Conservation (phyloP, 2,888 invertebrate genomes). For the Carterocephalus palaemon region DNA sequence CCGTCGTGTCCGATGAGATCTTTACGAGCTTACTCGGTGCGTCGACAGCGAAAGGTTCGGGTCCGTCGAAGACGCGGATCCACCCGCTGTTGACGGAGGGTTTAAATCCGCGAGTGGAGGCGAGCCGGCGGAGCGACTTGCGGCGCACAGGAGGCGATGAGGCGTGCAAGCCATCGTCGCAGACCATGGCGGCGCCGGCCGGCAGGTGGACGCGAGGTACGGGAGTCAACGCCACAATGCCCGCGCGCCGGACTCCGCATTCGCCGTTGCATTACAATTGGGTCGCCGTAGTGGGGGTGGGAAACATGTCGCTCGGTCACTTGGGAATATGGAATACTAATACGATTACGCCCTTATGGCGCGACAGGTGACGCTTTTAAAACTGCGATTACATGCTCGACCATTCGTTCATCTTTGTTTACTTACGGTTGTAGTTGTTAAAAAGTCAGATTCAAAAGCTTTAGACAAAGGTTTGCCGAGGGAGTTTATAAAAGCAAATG, state of each 20-base stretch:
- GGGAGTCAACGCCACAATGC: slow-evolving; percentile 53
- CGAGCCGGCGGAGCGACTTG: slow-evolving; percentile 72
- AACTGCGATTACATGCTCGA: neutral
- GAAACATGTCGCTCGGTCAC: slow-evolving; percentile 71
- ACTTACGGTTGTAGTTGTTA: neutral
- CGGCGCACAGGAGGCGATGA: slow-evolving; percentile 68
- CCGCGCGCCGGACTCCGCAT: slow-evolving; percentile 54
- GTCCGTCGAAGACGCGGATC: slow-evolving; percentile 81
- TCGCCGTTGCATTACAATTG: slow-evolving; percentile 71
- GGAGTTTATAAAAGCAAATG: slow-evolving; percentile 24
- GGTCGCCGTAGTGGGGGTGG: slow-evolving; percentile 75
- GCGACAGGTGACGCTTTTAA: neutral
- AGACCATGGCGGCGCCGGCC: slow-evolving; percentile 64
- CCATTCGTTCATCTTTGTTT: too few species aligned
- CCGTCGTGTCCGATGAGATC: slow-evolving; percentile 77
- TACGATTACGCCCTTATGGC: slow-evolving; percentile 21
- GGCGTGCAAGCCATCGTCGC: slow-evolving; percentile 70
- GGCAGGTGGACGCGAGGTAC: slow-evolving; percentile 42
- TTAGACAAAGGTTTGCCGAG: neutral
- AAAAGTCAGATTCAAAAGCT: neutral
- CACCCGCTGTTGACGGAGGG: slow-evolving; percentile 73
- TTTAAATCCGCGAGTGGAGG: slow-evolving; percentile 73
- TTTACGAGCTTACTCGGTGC: slow-evolving; percentile 78
- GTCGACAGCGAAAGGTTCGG: slow-evolving; percentile 67
- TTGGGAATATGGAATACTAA: slow-evolving; percentile 64